Base-by-base conservation (phyloP, 2,113 vertebrate species). In the Cyanistes caeruleus region DNA sequence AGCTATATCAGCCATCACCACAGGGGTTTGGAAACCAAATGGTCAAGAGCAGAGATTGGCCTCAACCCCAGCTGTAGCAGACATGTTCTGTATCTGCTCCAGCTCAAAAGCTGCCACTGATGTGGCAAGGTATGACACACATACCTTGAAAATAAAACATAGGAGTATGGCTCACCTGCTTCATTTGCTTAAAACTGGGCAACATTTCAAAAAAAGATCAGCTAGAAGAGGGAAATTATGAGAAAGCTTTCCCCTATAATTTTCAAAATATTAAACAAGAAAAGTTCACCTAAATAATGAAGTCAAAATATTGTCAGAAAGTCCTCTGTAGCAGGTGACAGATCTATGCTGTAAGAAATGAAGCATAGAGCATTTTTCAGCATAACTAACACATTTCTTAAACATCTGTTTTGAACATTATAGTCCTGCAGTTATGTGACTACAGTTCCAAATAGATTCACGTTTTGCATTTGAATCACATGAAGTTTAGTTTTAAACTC, bases 401-500 rank as follows among this genome's bases (percentile, higher is more conserved):
- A 30, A 56, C 12, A 68, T 10, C 23, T 81, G 5, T 60, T 94
- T 72, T n/a, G 41, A 88, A 63, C 44, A 11, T 24, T 18, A 33
- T 1, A 76, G 28, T 64, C 62, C 83, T 94, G 62, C 52, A 75
- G 52, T 24, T 56, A 72, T 76, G 37, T 41, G 31, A 33, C 43
- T 49, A 21, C 13, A 48, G 6, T 41, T 82, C 28, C 44, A 82
- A 76, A 79, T 15, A 63, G 11, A 67, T 39, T 67, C 28, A 67
- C 1, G 1, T 53, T 58, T 63, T 77, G n/a, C 24, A 65, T 65
- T 88, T 10, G 7, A 84, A 65, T 55, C 0, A 0, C 27, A 82
- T 10, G 3, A 77, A 14, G 4, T 53, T 33, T 68, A 59, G 22
- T 27, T 27, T 68, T 60, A 35, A 69, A 64, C 10, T 52, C 49